Percentiles rank a stretch among this genome's conserved stretches.
Conservation (phyloP, 2,888 invertebrate genomes). For the Lomographa bimaculata region DNA sequence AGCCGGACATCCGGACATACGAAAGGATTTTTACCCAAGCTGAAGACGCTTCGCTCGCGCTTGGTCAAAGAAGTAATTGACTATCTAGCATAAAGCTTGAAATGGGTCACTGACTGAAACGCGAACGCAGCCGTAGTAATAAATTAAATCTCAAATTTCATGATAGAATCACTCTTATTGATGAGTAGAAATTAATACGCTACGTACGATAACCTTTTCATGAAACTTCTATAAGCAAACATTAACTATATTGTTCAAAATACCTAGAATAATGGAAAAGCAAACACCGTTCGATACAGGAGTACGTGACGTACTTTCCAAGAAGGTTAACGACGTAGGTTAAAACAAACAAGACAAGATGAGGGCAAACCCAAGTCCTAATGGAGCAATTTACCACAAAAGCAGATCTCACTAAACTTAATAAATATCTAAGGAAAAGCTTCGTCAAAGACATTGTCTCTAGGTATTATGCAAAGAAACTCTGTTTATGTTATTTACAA, state of each 20-base stretch:
- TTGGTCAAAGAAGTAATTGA: too few species aligned
- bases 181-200: too few species aligned
- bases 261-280: conserved; percentile 19
- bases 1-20: too few species aligned
- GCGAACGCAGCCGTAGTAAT: too few species aligned
- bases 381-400: conserved; percentile 20
- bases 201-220: too few species aligned
- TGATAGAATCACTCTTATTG: too few species aligned
- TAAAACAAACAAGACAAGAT: conserved; percentile 17
- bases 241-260: conserved; percentile 17
- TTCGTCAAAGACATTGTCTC: conserved; percentile 6
- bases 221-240: conserved; percentile 14
- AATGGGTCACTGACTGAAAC: too few species aligned
- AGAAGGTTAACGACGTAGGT: conserved; percentile 19
- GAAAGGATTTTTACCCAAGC: too few species aligned
- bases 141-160: too few species aligned
- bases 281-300: conserved; percentile 13
- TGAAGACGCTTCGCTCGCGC: too few species aligned
- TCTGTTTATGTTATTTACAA: conserved; percentile 22
- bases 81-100: too few species aligned
- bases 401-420: conserved; percentile 12
- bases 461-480: conserved; percentile 15
- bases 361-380: conserved; percentile 14
- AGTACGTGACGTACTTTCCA: conserved; percentile 8
- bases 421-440: conserved; percentile 12